Evolutionary conservation across 2,888 invertebrate genomes (phyloP), one percentile per base, ranked within the genome.

Genomic region (Gari tellinella): DNA sequence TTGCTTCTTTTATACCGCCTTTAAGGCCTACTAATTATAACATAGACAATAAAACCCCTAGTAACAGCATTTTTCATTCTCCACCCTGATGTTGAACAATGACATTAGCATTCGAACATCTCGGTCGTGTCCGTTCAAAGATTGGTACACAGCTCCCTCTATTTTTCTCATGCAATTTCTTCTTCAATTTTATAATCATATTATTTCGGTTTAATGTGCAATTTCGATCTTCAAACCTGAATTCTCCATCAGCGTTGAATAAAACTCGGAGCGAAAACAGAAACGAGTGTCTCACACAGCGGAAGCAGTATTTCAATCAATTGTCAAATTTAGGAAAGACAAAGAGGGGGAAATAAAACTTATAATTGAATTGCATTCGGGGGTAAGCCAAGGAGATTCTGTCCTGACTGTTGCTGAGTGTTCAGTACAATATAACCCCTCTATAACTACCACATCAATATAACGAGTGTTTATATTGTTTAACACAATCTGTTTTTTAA

Each of bases 1-100:
- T 38, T 49, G 58, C 70, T 61, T 38, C 26, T 52, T 70, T 78
- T 78, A 78, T 78, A 60, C 53, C 73, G 63, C 73, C 78, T 78
- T 73, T 72, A 78, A 73, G 78, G 73, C 56, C 60, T 49, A 64
- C 72, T 78, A 78, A 78, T 78, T 78, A 78, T 78, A 78, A 78
- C 60, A 68, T 73, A 73, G 70, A 73, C 72, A 78, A 66, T 78
- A 78, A 78, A 78, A 78, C 52, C n/a, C 51, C 57, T 74, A 67
- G 70, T 61, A 65, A 70, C 70, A 61, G 74, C 58, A 67, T 68
- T 63, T 58, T 57, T 61, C 57, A 65, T 58, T 69, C 65, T 52
- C 57, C 48, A 56, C 62, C 53, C 61, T 69, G 69, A 75, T 75
- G 66, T 63, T 19, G 53, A 69, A 70, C 75, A 70, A 69, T 69